Conservation (phyloP, 1,140 invertebrate species). For the Cecropterus lyciades region DNA sequence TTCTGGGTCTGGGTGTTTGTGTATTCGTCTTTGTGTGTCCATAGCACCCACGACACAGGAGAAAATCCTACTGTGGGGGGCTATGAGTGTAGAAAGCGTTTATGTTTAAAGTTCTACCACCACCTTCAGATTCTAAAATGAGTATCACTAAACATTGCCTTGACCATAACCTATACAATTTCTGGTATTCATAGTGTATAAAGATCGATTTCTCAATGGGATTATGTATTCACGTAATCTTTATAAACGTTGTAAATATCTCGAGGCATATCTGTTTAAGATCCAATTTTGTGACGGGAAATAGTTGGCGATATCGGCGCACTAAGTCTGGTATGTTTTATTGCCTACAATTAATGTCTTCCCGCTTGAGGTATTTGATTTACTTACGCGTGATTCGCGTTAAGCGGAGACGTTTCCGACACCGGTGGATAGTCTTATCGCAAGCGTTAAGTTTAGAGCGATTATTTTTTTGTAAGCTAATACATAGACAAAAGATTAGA, state of each 20-base stretch:
- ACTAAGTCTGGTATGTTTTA: slow-evolving; percentile 61
- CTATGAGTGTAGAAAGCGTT: too few relatives aligned
- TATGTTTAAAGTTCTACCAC: too few relatives aligned
- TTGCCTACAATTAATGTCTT: slow-evolving; percentile 65
- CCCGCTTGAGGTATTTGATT: slow-evolving; percentile 59
- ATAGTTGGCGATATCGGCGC: slow-evolving; percentile 46
- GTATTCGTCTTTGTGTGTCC: too few relatives aligned
- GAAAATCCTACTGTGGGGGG: too few relatives aligned
- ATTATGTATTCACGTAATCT: slow-evolving; percentile 26
- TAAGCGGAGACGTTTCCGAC: slow-evolving; percentile 38
- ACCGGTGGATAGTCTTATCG: slow-evolving; percentile 21
- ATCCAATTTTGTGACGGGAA: slow-evolving; percentile 66
- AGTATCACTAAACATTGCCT: too few relatives aligned
- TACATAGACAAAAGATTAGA: too few relatives aligned
- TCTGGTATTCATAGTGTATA: too few relatives aligned
- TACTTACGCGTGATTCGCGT: slow-evolving; percentile 49
- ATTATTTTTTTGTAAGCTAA: background rate
- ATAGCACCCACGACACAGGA: too few relatives aligned
- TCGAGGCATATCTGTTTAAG: slow-evolving; percentile 41
- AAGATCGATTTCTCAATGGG: background rate
- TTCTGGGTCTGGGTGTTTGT: too few relatives aligned
- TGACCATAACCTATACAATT: too few relatives aligned
- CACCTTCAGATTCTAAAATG: too few relatives aligned
- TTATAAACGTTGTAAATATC: slow-evolving; percentile 47
- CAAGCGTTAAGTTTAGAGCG: background rate